phyloP scores from a whole-genome alignment of 1,140 invertebrate genomes.

The Cydia strobilella region DNA sequence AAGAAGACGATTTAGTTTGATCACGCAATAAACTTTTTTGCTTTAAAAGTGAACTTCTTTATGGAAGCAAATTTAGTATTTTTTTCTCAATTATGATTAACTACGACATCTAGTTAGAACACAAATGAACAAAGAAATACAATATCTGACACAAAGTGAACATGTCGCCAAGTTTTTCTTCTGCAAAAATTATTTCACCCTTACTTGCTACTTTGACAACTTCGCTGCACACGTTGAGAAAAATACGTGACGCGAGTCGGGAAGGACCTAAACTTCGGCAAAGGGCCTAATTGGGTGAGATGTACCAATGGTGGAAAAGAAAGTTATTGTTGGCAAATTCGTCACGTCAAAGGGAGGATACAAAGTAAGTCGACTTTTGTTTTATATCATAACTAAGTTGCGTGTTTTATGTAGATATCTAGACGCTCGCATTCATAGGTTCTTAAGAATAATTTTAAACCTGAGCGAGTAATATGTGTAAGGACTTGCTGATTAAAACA shows the following conservation, averaged over 20 bases:
- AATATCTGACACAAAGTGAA: slow-evolving; percentile 18
- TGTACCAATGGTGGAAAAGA: slow-evolving; percentile 25
- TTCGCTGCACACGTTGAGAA: slow-evolving; percentile 40
- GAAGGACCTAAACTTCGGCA: slow-evolving; percentile 32
- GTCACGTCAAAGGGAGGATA: slow-evolving; percentile 3
- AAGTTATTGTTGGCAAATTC: slow-evolving; percentile 15
- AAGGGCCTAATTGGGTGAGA: slow-evolving; percentile 40
- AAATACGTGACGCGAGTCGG: slow-evolving; percentile 43
- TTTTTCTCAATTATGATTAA: no score
- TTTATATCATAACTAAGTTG: background rate
- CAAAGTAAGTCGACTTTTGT: background rate
- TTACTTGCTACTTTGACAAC: slow-evolving; percentile 34
- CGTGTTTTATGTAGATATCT: background rate
- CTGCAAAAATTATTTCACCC: slow-evolving; percentile 25
- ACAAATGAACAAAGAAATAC: background rate
- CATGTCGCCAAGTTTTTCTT: slow-evolving; percentile 30
- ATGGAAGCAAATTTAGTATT: no score
- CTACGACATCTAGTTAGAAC: background rate
- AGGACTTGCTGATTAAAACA: no score
- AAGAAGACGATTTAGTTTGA: background rate
- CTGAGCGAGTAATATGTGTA: no score
- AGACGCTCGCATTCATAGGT: background rate
- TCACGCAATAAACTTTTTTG: no score
- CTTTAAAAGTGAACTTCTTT: no score
- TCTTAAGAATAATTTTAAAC: background rate